Evolutionary conservation across 2,113 vertebrate species (phyloP), one percentile per base, ranked within the genome.

Genomic region (Rutilus rutilus): DNA sequence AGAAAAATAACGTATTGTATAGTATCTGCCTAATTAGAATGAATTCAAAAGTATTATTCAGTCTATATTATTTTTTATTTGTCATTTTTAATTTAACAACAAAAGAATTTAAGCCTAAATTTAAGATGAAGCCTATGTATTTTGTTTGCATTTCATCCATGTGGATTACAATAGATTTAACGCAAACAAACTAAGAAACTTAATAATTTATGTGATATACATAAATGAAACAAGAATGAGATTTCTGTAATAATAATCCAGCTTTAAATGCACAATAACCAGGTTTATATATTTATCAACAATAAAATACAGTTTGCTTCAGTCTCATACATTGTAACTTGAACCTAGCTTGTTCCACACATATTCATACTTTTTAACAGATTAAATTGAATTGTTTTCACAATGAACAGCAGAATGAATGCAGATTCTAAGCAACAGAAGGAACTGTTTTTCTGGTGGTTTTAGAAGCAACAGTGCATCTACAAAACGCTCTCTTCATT

Each of bases 401-500:
- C 39, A 47, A 17, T 25, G 2, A 47, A 45, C 23, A 74, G 23
- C 39, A 42, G 42, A 42, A 47, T 75, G 15, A 25, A 25, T 47
- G 42, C 5, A 47, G 12, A 74, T 45, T 74, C 45, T 42, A 36
- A 42, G 86, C 64, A 1, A 84, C 8, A n/a, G 88, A 42, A 39
- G 57, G 27, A 33, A 87, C n/a, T 11, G 65, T 79, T 77, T 84
- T 86, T 39, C 27, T 42, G 62, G 10, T 23, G 62, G 1, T 21
- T 2, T 75, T 21, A 4, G 47, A 86, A 12, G 39, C 42, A 17
- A 21, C 12, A 42, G 64, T 84, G 71, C 42, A 25, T 78, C 77
- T 77, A 45, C 12, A 60, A 30, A 91, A 79, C 2, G 85, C 80
- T 59, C 87, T 88, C 30, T 50, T 50, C 17, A 89, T 42, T 60